Evolutionary conservation across 2,113 vertebrate genomes (phyloP).

Genomic region (Dasyurus viverrinus): DNA sequence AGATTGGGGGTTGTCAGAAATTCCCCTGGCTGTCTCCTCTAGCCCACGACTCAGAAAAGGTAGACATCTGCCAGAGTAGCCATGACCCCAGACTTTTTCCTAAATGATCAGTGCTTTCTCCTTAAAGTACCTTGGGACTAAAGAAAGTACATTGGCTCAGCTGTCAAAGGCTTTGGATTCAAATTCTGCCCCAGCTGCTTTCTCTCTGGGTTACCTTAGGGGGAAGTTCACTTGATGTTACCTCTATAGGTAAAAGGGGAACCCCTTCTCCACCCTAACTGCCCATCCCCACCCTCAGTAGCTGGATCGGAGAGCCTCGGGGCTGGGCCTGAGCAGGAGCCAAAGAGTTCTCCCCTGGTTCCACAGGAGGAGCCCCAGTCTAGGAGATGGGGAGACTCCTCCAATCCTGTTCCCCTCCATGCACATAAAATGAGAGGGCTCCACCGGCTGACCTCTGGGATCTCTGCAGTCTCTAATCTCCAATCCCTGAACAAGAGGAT

Average conservation of each 20-base stretch:
- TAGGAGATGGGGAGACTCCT: not conserved
- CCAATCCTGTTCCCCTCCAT: not conserved
- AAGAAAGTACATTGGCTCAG: not conserved
- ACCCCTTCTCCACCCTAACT: too few relatives aligned
- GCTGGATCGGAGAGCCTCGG: not conserved
- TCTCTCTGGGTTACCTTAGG: not conserved
- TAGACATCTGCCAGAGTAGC: not conserved
- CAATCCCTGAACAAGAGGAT: not conserved
- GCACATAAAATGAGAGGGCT: not conserved
- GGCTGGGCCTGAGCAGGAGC: not conserved
- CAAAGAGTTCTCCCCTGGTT: not conserved
- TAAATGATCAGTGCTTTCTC: not conserved
- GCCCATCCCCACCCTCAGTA: not conserved
- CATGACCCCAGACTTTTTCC: not conserved
- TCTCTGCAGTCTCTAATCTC: not conserved
- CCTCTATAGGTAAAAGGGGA: not conserved
- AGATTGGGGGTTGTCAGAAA: not conserved
- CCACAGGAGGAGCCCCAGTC: not conserved
- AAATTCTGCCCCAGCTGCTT: not conserved
- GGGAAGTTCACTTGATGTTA: not conserved
- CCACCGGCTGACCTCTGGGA: not conserved
- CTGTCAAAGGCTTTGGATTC: not conserved
- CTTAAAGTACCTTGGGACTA: not conserved
- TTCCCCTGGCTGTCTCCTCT: not conserved
- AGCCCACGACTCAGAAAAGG: not conserved